Conservation (phyloP, 2,888 invertebrate species). For the Phasia obesa region DNA sequence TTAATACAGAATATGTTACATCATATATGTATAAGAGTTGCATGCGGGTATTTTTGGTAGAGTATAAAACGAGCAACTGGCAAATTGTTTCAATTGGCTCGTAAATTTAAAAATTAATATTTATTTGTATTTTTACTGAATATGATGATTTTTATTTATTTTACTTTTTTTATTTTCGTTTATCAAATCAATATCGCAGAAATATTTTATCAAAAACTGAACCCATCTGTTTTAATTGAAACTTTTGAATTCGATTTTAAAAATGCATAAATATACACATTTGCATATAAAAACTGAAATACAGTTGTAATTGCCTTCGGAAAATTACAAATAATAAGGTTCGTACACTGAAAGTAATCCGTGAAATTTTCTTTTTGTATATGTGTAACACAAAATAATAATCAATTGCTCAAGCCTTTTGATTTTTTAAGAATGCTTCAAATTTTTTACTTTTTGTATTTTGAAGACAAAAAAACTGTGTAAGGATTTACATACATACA, state of each 20-base stretch:
- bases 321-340: not conserved
- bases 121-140: constrained; percentile 44
- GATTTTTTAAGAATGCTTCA: no score
- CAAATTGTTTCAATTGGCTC: no score
- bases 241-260: constrained; percentile 49
- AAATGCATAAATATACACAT: constrained; percentile 6
- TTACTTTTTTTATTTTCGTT: constrained; percentile 20
- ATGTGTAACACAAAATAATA: no score
- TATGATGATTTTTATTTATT: not conserved
- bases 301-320: not conserved
- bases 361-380: not conserved
- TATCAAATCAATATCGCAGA: constrained; percentile 55
- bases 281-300: not conserved
- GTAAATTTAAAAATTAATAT: no score
- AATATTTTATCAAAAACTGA: constrained; percentile 61
- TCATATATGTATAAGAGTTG: no score
- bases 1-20: no score
- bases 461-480: no score
- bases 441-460: no score
- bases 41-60: no score
- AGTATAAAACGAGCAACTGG: no score
- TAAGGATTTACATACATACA: no score
- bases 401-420: no score
- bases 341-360: not conserved
- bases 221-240: constrained; percentile 64